A percentile compares a stretch with the other conserved stretches of the same genome.
phyloP scores from a whole-genome alignment of 2,797 vertebrate species.

The Dermochelys coriacea region DNA sequence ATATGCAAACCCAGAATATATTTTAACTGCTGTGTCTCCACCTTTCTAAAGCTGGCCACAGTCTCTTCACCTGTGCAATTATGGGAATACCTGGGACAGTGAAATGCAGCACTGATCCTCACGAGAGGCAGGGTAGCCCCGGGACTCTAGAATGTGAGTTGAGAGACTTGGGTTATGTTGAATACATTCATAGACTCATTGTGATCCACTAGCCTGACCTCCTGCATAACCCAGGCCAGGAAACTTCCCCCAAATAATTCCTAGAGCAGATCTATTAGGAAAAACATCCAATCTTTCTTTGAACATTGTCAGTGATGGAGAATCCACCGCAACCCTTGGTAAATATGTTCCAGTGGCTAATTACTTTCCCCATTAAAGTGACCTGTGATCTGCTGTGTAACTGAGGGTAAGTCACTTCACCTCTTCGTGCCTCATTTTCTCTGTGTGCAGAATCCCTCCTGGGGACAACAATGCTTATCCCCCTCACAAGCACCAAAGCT shows the following conservation, averaged over 20 bases:
- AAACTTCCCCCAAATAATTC: not conserved
- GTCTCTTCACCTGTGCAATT: not conserved
- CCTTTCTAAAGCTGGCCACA: not conserved
- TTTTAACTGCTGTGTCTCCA: not conserved
- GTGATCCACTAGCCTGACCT: not conserved
- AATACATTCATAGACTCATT: not conserved
- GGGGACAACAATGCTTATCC: not conserved
- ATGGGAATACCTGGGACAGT: not conserved
- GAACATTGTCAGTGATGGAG: not conserved
- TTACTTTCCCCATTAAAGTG: not conserved
- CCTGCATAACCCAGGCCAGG: not conserved
- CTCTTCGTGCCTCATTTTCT: not conserved
- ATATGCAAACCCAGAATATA: not conserved
- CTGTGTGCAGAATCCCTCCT: not conserved
- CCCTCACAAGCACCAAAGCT: not conserved
- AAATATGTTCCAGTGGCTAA: not conserved
- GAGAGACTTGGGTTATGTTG: not conserved
- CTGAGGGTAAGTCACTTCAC: not conserved
- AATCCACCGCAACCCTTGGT: not conserved
- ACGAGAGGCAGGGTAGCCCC: not conserved
- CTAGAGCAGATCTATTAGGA: not conserved
- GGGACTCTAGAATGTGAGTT: not conserved
- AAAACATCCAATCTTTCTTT: not conserved
- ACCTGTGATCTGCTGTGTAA: not conserved
- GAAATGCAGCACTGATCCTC: not conserved